Evolutionary conservation across 2,797 vertebrate species (phyloP), one percentile per base, ranked within the genome.

Genomic region (Hylomyscus alleni): DNA sequence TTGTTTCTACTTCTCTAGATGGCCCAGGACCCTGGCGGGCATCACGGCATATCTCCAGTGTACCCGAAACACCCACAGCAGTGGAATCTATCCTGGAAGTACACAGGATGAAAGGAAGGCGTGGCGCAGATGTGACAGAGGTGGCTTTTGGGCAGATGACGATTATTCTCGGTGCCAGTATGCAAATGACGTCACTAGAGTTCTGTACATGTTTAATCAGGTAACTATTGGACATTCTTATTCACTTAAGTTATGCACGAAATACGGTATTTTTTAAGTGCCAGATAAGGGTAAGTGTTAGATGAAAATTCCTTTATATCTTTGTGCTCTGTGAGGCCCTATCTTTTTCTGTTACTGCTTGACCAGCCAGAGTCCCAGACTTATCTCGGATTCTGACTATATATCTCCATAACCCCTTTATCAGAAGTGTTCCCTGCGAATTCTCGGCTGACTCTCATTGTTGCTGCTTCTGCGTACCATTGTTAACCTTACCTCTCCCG

Each of bases 111-210:
- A 99, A 96, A 99, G 99, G 80, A 99, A 99, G 96, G 99, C 99
- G 0, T 99, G 99, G 99, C 99, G 99, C 81, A 98, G 98, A 87
- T 99, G 99, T 0, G 99, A 99, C 93, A 98, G 99, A 31, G 99
- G 99, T 4, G 99, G 99, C 7, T 98, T 99, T 91, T 99, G 99
- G 99, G 99, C 99, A 0, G 99, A 99, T 1, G 99, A 99, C 2
- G 99, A 99, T 97, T 99, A 99, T 97, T 99, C 99, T 40, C 99
- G 98, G 78, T 99, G 99, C 98, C 99, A 99, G 83, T 99, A 99
- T 98, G 99, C 99, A 91, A 99, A 99, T 73, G 99, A 99, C 78
- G 99, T 99, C 95, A 99, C 99, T 0, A 98, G 99, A 86, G 99
- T 99, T 94, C 99, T 99, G 31, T 99, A 99, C 62, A 99, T 99